Conservation (phyloP, 2,888 invertebrate genomes). For the Xestia rhomboidea region DNA sequence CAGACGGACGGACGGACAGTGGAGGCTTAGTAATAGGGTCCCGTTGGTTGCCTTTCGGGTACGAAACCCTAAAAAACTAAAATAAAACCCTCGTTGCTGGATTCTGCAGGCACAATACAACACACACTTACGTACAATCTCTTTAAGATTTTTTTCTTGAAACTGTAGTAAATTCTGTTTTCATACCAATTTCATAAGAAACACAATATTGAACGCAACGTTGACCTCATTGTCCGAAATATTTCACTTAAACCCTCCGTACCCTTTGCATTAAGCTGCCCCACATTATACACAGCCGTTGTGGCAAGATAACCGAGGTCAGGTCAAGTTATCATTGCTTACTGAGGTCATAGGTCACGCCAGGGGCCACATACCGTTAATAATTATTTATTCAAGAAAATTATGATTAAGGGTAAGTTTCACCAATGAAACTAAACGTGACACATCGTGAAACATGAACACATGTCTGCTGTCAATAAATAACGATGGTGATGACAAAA, state of each 20-base stretch:
- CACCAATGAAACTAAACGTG: neutral
- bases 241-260: constrained; percentile 51
- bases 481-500: neutral
- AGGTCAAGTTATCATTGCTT: constrained; percentile 48
- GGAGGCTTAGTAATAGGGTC: too few species aligned
- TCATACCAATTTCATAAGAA: constrained; percentile 9
- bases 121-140: neutral
- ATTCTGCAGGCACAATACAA: neutral
- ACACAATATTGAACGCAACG: constrained; percentile 18
- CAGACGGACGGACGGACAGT: too few species aligned
- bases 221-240: constrained; percentile 51
- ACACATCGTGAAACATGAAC: neutral
- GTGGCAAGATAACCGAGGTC: constrained; percentile 56
- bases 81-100: neutral
- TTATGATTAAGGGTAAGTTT: neutral
- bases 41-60: too few species aligned
- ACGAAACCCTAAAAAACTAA: neutral
- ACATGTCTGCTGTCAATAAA: neutral
- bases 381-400: constrained; percentile 6
- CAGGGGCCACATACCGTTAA: constrained; percentile 5
- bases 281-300: constrained; percentile 49
- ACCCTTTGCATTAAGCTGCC: constrained; percentile 50
- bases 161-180: neutral
- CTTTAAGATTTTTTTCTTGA: neutral
- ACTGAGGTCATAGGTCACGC: constrained; percentile 39